These are phyloP conservation scores for Eudasyphora cyanicolor DNA, from an alignment of 2,888 invertebrate species.

Conservation along the genomic window DNA sequence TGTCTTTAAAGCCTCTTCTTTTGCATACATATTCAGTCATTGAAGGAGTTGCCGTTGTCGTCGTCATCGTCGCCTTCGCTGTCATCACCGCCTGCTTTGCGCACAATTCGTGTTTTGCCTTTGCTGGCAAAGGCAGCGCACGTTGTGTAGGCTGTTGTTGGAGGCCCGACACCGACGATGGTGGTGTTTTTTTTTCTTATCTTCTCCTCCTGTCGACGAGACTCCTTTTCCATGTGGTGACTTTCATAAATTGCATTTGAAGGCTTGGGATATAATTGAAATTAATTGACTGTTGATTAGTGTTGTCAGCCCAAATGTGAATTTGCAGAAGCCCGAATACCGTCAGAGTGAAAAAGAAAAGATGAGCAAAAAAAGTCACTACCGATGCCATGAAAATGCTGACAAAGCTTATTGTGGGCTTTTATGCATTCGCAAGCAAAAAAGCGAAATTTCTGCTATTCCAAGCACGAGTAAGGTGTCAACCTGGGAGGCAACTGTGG, in stretches of 20 bases:
- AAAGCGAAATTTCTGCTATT: slow-evolving; percentile 1
- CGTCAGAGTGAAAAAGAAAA: neutral
- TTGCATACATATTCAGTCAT: neutral
- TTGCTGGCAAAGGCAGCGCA: neutral
- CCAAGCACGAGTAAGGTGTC: slow-evolving; percentile 31
- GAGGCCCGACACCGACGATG: neutral
- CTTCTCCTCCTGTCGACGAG: too few species aligned
- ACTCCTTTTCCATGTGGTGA: slow-evolving; percentile 31
- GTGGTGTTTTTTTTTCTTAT: neutral
- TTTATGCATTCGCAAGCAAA: neutral
- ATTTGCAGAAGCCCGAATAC: slow-evolving; percentile 6
- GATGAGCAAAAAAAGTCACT: neutral
- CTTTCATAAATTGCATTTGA: slow-evolving; percentile 60
- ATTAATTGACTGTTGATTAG: slow-evolving; percentile 67
- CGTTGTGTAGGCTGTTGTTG: slow-evolving; percentile 37
- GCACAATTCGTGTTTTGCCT: neutral
- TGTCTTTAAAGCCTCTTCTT: neutral
- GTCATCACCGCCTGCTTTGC: slow-evolving; percentile 6
- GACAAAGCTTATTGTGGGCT: neutral
- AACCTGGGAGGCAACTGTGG: slow-evolving; percentile 26
- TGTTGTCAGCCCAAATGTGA: slow-evolving; percentile 55
- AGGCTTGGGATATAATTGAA: slow-evolving; percentile 63
- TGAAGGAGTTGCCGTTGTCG: neutral
- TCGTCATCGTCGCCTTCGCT: neutral
- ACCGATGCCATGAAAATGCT: neutral